Evolutionary conservation across 2,113 vertebrate genomes (phyloP).

Genomic region (Tragelaphus buxtoni): DNA sequence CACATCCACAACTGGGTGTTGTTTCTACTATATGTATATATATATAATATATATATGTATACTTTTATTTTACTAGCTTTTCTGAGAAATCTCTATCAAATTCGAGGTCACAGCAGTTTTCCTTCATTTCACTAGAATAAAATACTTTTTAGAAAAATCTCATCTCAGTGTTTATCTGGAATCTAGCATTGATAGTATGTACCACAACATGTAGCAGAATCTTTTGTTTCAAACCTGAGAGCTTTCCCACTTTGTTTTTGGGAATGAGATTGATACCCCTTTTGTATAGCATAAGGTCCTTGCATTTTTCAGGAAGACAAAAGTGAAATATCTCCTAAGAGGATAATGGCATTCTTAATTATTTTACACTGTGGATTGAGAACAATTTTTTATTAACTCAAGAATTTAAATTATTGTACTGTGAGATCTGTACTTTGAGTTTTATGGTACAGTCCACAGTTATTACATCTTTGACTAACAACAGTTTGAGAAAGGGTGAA

Average conservation of each 20-base stretch:
- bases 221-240: background rate
- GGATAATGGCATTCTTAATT: background rate
- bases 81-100: background rate
- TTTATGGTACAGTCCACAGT: background rate
- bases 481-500: background rate
- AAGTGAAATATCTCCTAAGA: rapidly evolving
- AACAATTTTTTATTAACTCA: background rate
- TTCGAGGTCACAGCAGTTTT: background rate
- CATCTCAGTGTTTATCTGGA: background rate
- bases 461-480: background rate
- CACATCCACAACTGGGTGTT: background rate
- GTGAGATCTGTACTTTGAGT: background rate
- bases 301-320: background rate
- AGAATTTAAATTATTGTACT: background rate
- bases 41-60: background rate
- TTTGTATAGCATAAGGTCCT: background rate
- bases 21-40: background rate
- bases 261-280: background rate
- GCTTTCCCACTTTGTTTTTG: background rate
- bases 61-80: background rate
- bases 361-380: background rate
- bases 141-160: background rate
- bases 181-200: background rate
- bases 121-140: background rate
- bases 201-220: background rate